Evolutionary conservation across 2,113 vertebrate species (phyloP), one percentile per base, ranked within the genome.

Genomic region (Alosa alosa): DNA sequence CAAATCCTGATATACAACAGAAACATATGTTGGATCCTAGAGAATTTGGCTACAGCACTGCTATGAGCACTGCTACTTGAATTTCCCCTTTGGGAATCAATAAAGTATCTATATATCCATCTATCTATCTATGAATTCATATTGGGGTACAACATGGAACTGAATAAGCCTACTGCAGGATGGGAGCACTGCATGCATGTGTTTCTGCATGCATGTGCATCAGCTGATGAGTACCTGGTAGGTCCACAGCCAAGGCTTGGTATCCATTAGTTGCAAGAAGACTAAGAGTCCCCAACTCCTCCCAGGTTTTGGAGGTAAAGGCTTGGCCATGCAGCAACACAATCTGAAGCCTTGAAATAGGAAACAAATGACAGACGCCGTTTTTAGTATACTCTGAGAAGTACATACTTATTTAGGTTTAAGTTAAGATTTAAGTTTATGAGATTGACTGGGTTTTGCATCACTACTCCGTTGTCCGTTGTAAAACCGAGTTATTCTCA

Each of bases 261-360:
- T 98, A 97, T 81, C 97, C 97, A 83, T 95, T 95, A 18, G 92
- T 91, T 0, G 97, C 96, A 3, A 99, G 94, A n/a, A 98, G 91
- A 0, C 95, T 92, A 92, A 99, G 95, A 0, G 97, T 98, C 18
- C 98, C 97, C 82, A 99, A 90, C 83, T 96, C 94, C 87, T 99
- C 97, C 98, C 98, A 99, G 0, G 96, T 98, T 91, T 94, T 95
- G 8, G 98, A 99, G 81, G 93, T 97, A 93, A 98, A 99, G 0
- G 97, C 96, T 88, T 97, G 97, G 31, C 98, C 98, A 0, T 99
- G 98, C 50, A 99, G 94, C 85, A 99, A 90, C 22, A 99, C 94
- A 84, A 99, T 95, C 64, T 97, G 94, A 0, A 95, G 91, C 92
- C 98, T 99, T 91, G 7, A 3, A 52, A 15, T 0, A 75, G 18